Percentiles rank a stretch among this genome's conserved stretches.
Conservation (phyloP, 1,140 invertebrate species). For the Leucophenga varia region DNA sequence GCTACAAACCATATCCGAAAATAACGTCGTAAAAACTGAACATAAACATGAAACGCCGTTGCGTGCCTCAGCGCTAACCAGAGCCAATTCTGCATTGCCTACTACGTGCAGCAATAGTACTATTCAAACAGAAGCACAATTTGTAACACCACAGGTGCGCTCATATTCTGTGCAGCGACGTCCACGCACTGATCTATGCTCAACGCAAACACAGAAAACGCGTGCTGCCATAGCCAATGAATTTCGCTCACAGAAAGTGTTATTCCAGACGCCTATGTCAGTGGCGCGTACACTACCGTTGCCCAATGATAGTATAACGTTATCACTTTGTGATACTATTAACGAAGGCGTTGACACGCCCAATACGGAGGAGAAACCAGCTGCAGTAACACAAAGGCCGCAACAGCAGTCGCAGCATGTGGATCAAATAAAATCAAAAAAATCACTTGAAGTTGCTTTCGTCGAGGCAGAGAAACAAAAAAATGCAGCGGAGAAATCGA, state of each 20-base stretch:
- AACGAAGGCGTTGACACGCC: conserved; percentile 35
- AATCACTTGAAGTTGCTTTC: conserved; percentile 39
- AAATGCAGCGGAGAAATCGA: not conserved
- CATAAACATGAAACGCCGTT: conserved; percentile 37
- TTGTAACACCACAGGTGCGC: conserved; percentile 45
- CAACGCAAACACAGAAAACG: conserved; percentile 22
- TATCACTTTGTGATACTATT: conserved; percentile 49
- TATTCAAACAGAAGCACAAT: conserved; percentile 25
- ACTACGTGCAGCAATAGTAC: conserved; percentile 6
- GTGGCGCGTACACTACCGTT: conserved; percentile 35
- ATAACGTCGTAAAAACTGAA: conserved; percentile 17
- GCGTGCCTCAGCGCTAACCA: conserved; percentile 4
- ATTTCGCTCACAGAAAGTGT: conserved; percentile 50
- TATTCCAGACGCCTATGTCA: conserved; percentile 52
- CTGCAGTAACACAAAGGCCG: not conserved
- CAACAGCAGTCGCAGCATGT: not conserved
- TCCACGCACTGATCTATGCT: conserved; percentile 12
- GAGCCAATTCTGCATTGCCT: not conserved
- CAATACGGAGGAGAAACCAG: conserved; percentile 15
- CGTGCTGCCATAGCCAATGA: conserved; percentile 31
- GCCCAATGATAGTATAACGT: conserved; percentile 35
- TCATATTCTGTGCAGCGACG: conserved; percentile 11
- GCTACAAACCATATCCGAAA: conserved; percentile 23
- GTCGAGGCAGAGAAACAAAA: conserved; percentile 13
- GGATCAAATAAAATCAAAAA: conserved; percentile 36